Percentiles rank a stretch among this genome's conserved stretches.
Evolutionary conservation across 2,888 invertebrate genomes (phyloP).

Genomic region (Napeogenes inachia): DNA sequence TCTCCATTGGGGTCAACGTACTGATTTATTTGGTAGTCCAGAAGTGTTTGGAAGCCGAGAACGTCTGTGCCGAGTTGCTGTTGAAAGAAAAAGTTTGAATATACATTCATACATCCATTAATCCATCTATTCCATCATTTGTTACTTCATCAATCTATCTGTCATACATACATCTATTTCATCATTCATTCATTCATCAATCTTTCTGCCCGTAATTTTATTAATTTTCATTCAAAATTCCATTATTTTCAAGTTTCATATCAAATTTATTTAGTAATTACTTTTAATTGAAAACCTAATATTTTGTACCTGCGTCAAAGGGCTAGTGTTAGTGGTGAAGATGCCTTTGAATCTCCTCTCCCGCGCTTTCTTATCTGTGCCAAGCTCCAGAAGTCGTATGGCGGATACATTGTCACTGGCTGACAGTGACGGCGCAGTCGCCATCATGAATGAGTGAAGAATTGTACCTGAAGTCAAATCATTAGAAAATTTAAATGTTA

Average conservation of each 20-base stretch:
- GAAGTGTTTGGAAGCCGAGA: slow-evolving; percentile 85
- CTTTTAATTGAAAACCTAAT: too few relatives aligned
- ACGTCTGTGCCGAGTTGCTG: slow-evolving; percentile 90
- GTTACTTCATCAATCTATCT: too few relatives aligned
- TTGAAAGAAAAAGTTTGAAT: slow-evolving; percentile 33
- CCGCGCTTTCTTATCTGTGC: slow-evolving; percentile 82
- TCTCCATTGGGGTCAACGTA: slow-evolving; percentile 84
- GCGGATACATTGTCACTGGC: slow-evolving; percentile 87
- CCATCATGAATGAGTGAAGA: slow-evolving; percentile 93
- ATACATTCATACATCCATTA: too few relatives aligned
- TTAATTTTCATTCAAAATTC: too few relatives aligned
- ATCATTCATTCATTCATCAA: too few relatives aligned
- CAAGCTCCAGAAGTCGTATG: slow-evolving; percentile 87
- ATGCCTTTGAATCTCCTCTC: slow-evolving; percentile 83
- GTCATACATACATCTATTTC: too few relatives aligned
- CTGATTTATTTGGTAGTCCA: slow-evolving; percentile 89
- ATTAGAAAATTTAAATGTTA: too few relatives aligned
- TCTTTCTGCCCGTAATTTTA: too few relatives aligned
- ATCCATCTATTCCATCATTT: too few relatives aligned
- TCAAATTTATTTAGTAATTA: too few relatives aligned
- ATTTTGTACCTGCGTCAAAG: slow-evolving; percentile 85
- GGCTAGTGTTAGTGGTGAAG: slow-evolving; percentile 91
- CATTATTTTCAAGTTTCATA: background rate
- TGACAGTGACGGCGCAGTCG: slow-evolving; percentile 80
- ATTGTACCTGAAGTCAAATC: slow-evolving; percentile 60